A percentile compares a stretch with the other conserved stretches of the same genome.
phyloP scores from a whole-genome alignment of 2,113 vertebrate genomes.

The Chionis minor region DNA sequence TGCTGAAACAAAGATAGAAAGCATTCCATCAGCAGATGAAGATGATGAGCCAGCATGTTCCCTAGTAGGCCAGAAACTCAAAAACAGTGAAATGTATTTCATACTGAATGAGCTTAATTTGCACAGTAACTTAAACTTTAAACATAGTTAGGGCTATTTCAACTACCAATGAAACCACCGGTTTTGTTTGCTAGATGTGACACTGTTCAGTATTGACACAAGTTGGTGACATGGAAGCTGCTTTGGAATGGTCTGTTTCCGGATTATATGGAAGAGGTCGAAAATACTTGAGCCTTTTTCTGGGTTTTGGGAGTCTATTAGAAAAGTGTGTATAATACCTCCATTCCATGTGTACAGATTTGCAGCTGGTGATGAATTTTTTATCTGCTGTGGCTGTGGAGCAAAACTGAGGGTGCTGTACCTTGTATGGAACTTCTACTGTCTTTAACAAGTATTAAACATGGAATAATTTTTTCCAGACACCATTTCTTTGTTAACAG shows the following conservation, averaged over 20 bases:
- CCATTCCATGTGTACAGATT: not conserved
- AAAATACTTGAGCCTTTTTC: not conserved
- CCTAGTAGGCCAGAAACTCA: slow-evolving; percentile 13
- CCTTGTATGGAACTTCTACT: not conserved
- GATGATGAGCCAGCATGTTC: slow-evolving; percentile 63
- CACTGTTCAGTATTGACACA: not conserved
- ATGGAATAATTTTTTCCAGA: not conserved
- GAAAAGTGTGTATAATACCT: not conserved
- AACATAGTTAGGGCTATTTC: slow-evolving; percentile 29
- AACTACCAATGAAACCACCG: not conserved
- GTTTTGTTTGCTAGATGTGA: not conserved
- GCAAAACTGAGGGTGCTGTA: not conserved
- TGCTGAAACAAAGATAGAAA: slow-evolving; percentile 64
- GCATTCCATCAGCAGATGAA: slow-evolving; percentile 57
- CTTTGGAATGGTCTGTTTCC: not conserved
- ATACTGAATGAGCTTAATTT: slow-evolving; percentile 42
- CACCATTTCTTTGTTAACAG: not conserved
- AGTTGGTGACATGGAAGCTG: not conserved
- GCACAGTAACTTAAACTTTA: slow-evolving; percentile 34
- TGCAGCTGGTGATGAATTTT: not conserved
- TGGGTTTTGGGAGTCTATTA: not conserved
- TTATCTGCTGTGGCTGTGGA: not conserved
- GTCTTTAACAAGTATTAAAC: not conserved
- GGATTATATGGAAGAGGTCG: not conserved
- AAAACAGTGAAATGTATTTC: slow-evolving; percentile 19